These are phyloP conservation scores for Rhopalosiphum nymphaeae DNA, from an alignment of 2,888 invertebrate species.

Conservation along the genomic window DNA sequence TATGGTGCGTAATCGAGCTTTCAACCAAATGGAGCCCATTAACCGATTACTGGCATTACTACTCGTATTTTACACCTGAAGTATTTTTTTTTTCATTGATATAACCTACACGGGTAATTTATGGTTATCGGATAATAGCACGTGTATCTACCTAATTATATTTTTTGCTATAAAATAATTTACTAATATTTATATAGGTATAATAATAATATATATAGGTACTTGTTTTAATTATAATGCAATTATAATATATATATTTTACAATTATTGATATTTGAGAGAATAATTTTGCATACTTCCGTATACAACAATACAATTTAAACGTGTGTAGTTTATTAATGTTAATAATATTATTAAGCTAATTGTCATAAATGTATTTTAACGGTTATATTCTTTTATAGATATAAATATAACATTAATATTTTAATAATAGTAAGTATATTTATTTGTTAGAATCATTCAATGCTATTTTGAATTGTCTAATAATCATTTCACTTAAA, in stretches of 20 bases:
- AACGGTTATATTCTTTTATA: not conserved
- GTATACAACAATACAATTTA: not conserved
- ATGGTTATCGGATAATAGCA: not conserved
- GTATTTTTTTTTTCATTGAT: not conserved
- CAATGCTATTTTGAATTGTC: too few relatives aligned
- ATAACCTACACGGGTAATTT: not conserved
- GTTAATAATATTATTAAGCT: not conserved
- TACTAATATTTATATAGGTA: not conserved
- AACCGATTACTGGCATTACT: too few relatives aligned
- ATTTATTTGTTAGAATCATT: too few relatives aligned
- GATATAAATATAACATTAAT: too few relatives aligned
- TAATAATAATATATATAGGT: not conserved
- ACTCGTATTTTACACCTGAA: not conserved
- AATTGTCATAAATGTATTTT: not conserved
- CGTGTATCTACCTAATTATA: too few relatives aligned
- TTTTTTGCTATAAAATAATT: not conserved
- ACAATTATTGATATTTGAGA: not conserved
- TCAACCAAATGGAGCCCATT: not conserved
- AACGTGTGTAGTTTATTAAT: not conserved
- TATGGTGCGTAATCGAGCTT: not conserved
- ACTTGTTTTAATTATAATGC: not conserved
- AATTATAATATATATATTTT: not conserved
- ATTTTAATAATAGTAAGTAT: too few relatives aligned
- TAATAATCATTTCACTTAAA: too few relatives aligned
- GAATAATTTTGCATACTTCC: not conserved